phyloP scores from a whole-genome alignment of 1,140 invertebrate species.

The Lethocerus indicus region DNA sequence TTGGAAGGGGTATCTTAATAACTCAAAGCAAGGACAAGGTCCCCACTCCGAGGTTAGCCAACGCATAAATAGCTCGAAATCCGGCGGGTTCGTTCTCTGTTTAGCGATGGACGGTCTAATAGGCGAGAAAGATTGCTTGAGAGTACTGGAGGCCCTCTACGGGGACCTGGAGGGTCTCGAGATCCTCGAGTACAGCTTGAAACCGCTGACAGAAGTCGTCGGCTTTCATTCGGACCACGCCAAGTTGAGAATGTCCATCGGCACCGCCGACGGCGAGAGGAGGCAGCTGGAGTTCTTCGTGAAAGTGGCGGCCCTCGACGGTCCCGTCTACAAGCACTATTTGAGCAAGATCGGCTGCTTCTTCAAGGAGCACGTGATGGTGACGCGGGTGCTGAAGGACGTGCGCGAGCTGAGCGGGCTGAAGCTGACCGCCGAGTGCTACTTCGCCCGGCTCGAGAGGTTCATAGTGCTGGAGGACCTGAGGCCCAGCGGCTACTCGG shows the following conservation, averaged over 20 bases:
- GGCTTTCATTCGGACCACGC: conserved; percentile 9
- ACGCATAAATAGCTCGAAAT: too few species aligned
- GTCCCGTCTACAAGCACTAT: background rate
- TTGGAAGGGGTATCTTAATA: too few species aligned
- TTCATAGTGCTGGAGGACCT: conserved; percentile 6
- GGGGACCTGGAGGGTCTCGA: conserved; percentile 1
- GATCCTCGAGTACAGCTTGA: background rate
- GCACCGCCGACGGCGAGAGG: background rate
- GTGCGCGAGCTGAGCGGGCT: background rate
- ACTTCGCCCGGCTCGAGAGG: conserved; percentile 2
- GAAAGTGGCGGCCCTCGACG: background rate
- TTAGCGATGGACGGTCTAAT: too few species aligned
- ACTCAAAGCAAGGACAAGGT: too few species aligned
- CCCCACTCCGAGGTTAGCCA: too few species aligned
- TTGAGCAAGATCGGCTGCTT: background rate
- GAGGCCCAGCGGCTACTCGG: background rate
- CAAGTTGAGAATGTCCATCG: background rate
- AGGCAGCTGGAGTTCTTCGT: conserved; percentile 8
- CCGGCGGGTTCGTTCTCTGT: too few species aligned
- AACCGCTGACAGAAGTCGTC: conserved; percentile 1
- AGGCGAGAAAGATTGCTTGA: too few species aligned
- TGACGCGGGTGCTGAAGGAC: conserved; percentile 1
- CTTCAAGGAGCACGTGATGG: conserved; percentile 6
- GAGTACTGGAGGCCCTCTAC: too few species aligned
- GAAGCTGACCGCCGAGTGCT: conserved; percentile 8